phyloP scores from a whole-genome alignment of 2,888 invertebrate species.

The Ceriagrion tenellum region DNA sequence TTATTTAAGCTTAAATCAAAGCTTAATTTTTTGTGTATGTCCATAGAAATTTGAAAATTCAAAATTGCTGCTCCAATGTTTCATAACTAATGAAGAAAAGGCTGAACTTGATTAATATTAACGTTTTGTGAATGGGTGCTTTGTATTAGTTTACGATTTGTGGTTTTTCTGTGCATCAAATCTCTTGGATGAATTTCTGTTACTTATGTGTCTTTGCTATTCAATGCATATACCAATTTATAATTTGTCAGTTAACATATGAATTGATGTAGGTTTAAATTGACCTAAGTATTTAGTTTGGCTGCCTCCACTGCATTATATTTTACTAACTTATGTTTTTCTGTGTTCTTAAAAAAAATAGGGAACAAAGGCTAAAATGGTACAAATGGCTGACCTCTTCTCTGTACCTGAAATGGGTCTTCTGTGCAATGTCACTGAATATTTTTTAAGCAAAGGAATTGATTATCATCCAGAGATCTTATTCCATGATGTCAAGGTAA shows the following conservation, averaged over 20 bases:
- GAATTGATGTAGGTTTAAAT: too few relatives aligned
- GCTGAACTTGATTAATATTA: too few relatives aligned
- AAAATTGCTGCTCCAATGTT: too few relatives aligned
- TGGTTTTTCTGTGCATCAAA: neutral
- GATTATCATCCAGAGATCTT: slow-evolving; percentile 97
- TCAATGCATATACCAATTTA: neutral
- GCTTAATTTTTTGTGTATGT: too few relatives aligned
- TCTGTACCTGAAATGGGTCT: slow-evolving; percentile 98
- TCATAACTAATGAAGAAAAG: too few relatives aligned
- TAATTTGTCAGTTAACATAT: neutral
- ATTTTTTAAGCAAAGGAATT: slow-evolving; percentile 92
- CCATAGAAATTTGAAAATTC: too few relatives aligned
- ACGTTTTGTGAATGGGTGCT: too few relatives aligned
- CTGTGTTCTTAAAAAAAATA: slow-evolving; percentile 75
- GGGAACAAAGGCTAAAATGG: slow-evolving; percentile 86
- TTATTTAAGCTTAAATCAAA: too few relatives aligned
- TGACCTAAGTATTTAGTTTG: neutral
- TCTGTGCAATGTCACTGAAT: slow-evolving; percentile 95
- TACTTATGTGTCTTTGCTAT: neutral
- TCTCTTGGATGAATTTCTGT: neutral
- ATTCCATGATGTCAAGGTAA: slow-evolving; percentile 95
- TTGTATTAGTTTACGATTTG: too few relatives aligned
- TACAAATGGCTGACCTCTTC: slow-evolving; percentile 97
- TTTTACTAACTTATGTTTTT: neutral
- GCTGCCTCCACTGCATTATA: neutral